These are phyloP conservation scores for Gyrodactylus bullatarudis DNA, from an alignment of 1,140 invertebrate genomes.

Conservation along the genomic window DNA sequence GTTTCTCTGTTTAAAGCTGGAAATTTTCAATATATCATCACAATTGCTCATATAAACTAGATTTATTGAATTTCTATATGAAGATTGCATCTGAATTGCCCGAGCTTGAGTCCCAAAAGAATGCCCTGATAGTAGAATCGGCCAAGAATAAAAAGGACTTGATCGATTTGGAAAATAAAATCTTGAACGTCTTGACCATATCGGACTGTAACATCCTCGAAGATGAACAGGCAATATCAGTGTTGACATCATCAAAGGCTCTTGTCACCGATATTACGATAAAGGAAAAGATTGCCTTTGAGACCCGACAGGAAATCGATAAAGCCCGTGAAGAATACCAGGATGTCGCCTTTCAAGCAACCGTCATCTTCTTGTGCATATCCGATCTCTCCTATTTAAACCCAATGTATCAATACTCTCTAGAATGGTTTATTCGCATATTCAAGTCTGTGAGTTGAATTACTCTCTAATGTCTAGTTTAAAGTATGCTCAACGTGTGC, in stretches of 20 bases:
- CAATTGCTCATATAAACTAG: no score
- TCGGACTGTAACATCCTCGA: slow-evolving; percentile 35
- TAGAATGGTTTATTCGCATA: slow-evolving; percentile 21
- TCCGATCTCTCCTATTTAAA: slow-evolving; percentile 21
- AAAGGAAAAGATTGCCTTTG: slow-evolving; percentile 18
- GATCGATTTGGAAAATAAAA: slow-evolving; percentile 73
- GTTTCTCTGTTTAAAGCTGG: no score
- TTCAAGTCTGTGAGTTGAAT: slow-evolving; percentile 17
- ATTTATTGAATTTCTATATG: no score
- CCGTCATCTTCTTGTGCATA: slow-evolving; percentile 21
- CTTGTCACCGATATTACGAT: slow-evolving; percentile 19
- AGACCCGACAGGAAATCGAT: slow-evolving; percentile 19
- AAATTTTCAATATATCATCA: no score
- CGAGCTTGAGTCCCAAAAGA: slow-evolving; percentile 21
- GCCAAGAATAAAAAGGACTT: slow-evolving; percentile 27
- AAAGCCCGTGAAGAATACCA: slow-evolving; percentile 19
- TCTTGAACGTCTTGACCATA: slow-evolving; percentile 40
- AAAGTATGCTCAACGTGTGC: no score
- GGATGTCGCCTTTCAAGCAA: slow-evolving; percentile 18
- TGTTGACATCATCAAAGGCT: slow-evolving; percentile 18
- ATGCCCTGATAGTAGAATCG: slow-evolving; percentile 18
- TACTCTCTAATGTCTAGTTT: no score
- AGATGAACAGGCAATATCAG: slow-evolving; percentile 19
- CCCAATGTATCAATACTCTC: slow-evolving; percentile 22
- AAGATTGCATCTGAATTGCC: slow-evolving; percentile 20